Evolutionary conservation across 2,888 invertebrate genomes (phyloP).

Genomic region (Dioctria rufipes): DNA sequence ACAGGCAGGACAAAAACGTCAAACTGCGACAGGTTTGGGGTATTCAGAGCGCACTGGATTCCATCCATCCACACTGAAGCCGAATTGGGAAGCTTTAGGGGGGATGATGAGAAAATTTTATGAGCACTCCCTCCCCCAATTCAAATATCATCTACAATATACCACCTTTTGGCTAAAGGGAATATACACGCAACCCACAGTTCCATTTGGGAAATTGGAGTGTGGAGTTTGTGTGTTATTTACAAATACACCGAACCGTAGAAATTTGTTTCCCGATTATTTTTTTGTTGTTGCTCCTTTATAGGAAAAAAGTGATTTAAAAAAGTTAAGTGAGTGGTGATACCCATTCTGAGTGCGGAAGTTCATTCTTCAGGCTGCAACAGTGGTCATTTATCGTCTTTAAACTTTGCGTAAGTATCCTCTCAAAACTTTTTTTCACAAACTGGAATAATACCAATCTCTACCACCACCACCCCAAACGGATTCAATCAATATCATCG

Average conservation of each 20-base stretch:
- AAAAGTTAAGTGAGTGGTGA: conserved; percentile 38
- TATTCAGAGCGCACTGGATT: conserved; percentile 13
- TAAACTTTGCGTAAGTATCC: conserved; percentile 38
- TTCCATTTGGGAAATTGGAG: conserved; percentile 57
- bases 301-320: conserved; percentile 35
- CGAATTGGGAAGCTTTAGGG: conserved; percentile 30
- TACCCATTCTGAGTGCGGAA: conserved; percentile 18
- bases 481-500: conserved; percentile 38
- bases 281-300: conserved; percentile 29
- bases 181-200: conserved; percentile 56
- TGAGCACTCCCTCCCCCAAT: conserved; percentile 44
- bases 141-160: conserved; percentile 44
- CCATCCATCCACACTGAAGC: neutral
- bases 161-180: conserved; percentile 55
- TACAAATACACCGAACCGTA: conserved; percentile 54
- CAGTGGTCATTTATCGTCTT: conserved; percentile 6
- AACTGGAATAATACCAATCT: neutral
- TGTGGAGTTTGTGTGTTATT: conserved; percentile 56
- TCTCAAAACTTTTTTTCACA: conserved; percentile 2
- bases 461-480: conserved; percentile 1
- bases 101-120: conserved; percentile 44
- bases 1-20: conserved; percentile 40
- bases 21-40: neutral
- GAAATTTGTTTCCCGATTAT: conserved; percentile 39
- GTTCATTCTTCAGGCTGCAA: neutral